Base-by-base conservation (phyloP, 2,888 invertebrate genomes). In the Tribolium freemani region DNA sequence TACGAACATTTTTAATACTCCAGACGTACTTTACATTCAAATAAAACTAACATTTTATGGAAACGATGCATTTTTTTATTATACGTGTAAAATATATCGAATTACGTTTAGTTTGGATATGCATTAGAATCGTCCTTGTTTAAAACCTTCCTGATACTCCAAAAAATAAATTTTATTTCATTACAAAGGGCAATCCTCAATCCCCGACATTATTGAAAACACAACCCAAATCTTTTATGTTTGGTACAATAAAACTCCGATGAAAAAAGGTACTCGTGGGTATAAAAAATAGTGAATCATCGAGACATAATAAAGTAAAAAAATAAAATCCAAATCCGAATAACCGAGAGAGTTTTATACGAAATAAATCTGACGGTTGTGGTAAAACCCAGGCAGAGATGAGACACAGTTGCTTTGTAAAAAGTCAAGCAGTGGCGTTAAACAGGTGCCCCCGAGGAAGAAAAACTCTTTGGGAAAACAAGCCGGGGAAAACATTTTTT, bases 1-100 rank as follows among this genome's bases (percentile, higher is more conserved):
- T 77, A 77, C 74, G 69, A 60, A 75, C 71, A 73, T 75, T 75
- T 77, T 77, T 77, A 77, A 77, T 77, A 73, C 74, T 71, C 58
- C 68, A 67, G 72, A 74, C 68, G 68, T 75, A 76, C 72, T 76
- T 76, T 76, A 74, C 73, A 77, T 77, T 75, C 74, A 72, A 76
- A 77, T 77, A 77, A 77, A 77, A 75, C 73, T 57, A 71, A 73
- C 73, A 50, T 74, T 77, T 77, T 75, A 74, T 75, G 60, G 72
- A 64, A 67, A 71, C 66, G 56, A 66, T 68, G 69, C 71, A 16
- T 73, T 71, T 72, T n/a, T 75, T 75, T 75, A 75, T 71, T 69
- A 50, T 73, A 69, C 71, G 64, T 73, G 73, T 69, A 70, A 73
- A 73, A 64, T 73, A 70, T 73, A 75, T 76, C 75, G 73, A 73